A percentile compares a stretch with the other conserved stretches of the same genome.
Evolutionary conservation across 1,140 invertebrate genomes (phyloP).

Genomic region (Euwallacea similis): DNA sequence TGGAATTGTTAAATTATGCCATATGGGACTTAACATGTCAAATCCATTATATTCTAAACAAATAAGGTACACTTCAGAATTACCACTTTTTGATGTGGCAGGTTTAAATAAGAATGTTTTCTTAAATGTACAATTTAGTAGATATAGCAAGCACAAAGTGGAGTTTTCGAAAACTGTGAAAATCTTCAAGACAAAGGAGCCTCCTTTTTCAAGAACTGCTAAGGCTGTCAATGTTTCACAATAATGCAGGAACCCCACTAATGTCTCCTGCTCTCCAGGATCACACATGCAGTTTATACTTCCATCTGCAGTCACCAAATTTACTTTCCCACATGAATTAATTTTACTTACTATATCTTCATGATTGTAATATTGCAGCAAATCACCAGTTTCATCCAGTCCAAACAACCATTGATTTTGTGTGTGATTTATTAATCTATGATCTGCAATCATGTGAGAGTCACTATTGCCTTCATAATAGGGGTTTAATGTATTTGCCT

Average conservation of each 20-base stretch:
- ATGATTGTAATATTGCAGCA: constrained; percentile 71
- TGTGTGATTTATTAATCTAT: constrained; percentile 80
- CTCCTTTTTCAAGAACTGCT: constrained; percentile 68
- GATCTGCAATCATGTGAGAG: constrained; percentile 77
- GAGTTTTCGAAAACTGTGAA: constrained; percentile 89
- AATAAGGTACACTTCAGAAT: constrained; percentile 90
- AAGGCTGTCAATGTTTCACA: constrained; percentile 81
- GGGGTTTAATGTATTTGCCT: constrained; percentile 85
- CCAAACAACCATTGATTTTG: constrained; percentile 85
- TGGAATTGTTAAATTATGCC: constrained; percentile 56
- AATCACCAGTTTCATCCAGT: constrained; percentile 78
- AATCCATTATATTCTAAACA: constrained; percentile 68
- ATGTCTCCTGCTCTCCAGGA: constrained; percentile 83
- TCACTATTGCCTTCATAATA: constrained; percentile 85
- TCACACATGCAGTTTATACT: constrained; percentile 83
- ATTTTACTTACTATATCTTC: constrained; percentile 36
- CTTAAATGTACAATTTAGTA: constrained; percentile 75
- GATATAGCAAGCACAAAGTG: constrained; percentile 77
- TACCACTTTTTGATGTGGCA: constrained; percentile 87
- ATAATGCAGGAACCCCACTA: constrained; percentile 76
- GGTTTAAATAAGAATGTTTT: constrained; percentile 83
- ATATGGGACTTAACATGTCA: constrained; percentile 53
- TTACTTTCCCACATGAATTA: constrained; percentile 42
- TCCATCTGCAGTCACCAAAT: constrained; percentile 88
- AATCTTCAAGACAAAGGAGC: constrained; percentile 86